Conservation (phyloP, 1,140 invertebrate genomes). For the Planococcus citri region DNA sequence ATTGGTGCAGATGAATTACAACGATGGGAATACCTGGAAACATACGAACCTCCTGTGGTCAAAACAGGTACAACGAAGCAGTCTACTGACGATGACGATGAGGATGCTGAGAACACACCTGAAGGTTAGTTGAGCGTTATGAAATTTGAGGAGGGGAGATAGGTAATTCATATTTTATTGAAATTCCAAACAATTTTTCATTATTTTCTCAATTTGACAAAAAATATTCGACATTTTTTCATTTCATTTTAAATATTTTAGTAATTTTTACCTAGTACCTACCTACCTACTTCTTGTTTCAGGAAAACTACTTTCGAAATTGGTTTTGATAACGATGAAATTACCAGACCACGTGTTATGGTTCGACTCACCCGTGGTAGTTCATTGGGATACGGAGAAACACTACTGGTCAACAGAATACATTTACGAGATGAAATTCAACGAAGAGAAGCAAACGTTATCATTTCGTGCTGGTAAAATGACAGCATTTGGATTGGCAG, state of each 20-base stretch:
- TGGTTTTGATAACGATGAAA: constrained; percentile 33
- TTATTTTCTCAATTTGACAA: too few species aligned
- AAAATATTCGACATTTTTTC: too few species aligned
- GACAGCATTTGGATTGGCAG: constrained; percentile 60
- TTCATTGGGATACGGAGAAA: constrained; percentile 52
- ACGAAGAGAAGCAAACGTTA: constrained; percentile 36
- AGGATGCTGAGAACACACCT: constrained; percentile 23
- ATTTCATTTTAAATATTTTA: not conserved
- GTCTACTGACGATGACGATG: constrained; percentile 25
- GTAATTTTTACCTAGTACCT: not conserved
- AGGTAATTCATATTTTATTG: too few species aligned
- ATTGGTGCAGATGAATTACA: constrained; percentile 19
- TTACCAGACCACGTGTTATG: constrained; percentile 62
- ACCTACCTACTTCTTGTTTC: not conserved
- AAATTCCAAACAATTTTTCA: too few species aligned
- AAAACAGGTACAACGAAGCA: constrained; percentile 21
- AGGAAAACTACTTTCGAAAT: constrained; percentile 13
- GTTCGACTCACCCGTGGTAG: constrained; percentile 68
- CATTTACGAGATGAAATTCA: constrained; percentile 53
- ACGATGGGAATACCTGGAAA: constrained; percentile 24
- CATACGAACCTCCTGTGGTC: constrained; percentile 24
- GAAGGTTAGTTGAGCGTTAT: constrained; percentile 20
- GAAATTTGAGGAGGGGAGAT: too few species aligned
- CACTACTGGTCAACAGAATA: constrained; percentile 57
- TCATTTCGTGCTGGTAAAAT: constrained; percentile 59